Conservation (phyloP, 2,888 invertebrate genomes). For the Dexiosoma caninum region DNA sequence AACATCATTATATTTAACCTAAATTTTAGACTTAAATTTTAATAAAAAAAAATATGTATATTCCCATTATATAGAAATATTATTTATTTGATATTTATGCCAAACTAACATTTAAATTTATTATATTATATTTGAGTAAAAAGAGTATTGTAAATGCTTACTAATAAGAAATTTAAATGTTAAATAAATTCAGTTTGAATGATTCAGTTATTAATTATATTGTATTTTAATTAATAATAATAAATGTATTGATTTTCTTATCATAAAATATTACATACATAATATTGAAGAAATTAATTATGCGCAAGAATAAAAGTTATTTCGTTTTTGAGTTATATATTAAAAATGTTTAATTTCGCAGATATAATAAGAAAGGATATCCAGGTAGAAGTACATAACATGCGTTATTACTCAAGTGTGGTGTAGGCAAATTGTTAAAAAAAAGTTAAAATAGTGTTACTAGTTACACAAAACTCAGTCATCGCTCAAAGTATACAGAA, state of each 20-base stretch:
- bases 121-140: neutral
- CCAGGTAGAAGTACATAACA: too few relatives aligned
- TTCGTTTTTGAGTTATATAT: neutral
- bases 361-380: too few relatives aligned
- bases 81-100: slow-evolving; percentile 38
- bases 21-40: neutral
- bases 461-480: too few relatives aligned
- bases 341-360: neutral
- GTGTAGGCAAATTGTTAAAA: too few relatives aligned
- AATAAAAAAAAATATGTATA: neutral
- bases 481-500: too few relatives aligned
- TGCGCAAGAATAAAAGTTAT: neutral
- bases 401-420: too few relatives aligned
- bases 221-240: neutral
- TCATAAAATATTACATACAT: neutral
- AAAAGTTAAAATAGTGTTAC: too few relatives aligned
- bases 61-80: neutral
- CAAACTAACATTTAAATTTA: slow-evolving; percentile 49
- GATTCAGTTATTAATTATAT: neutral
- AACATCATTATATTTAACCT: neutral
- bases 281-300: neutral
- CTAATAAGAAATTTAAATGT: too few relatives aligned
- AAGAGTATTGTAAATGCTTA: too few relatives aligned
- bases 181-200: too few relatives aligned
- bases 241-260: neutral